These are phyloP conservation scores for Nannobrachium achirus DNA, from an alignment of 2,113 vertebrate species.

Conservation along the genomic window DNA sequence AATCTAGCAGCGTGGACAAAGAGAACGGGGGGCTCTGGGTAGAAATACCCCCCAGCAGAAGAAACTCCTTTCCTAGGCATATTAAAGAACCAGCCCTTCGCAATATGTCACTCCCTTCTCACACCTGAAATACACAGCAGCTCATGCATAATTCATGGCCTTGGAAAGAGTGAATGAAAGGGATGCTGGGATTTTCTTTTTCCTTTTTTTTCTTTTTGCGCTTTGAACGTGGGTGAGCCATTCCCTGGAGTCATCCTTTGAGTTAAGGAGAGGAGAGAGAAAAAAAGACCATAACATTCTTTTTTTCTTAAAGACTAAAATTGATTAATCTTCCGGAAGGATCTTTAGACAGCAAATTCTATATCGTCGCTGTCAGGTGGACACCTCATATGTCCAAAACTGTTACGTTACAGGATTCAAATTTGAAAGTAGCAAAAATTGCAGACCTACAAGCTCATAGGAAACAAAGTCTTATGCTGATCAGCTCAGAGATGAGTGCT, in stretches of 20 bases:
- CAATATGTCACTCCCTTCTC: slow-evolving; percentile 51
- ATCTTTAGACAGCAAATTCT: slow-evolving; percentile 13
- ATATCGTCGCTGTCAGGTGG: not conserved
- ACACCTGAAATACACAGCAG: slow-evolving; percentile 59
- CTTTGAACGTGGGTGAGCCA: slow-evolving; percentile 28
- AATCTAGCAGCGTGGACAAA: not conserved
- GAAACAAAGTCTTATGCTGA: no score
- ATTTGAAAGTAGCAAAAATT: no score
- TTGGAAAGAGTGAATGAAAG: slow-evolving; percentile 36
- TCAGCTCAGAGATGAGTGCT: no score
- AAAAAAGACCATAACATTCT: slow-evolving; percentile 22
- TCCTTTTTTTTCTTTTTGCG: not conserved
- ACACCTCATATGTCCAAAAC: no score
- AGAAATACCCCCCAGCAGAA: slow-evolving; percentile 13
- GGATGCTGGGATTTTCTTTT: slow-evolving; percentile 1
- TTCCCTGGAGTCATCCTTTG: slow-evolving; percentile 50
- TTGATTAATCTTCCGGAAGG: not conserved
- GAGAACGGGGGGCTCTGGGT: not conserved
- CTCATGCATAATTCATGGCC: slow-evolving; percentile 61
- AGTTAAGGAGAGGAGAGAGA: slow-evolving; percentile 31
- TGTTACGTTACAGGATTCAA: no score
- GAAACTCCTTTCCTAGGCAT: slow-evolving; percentile 24
- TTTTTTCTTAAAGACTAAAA: slow-evolving; percentile 16
- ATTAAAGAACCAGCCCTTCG: slow-evolving; percentile 38
- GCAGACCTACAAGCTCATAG: no score